Percentiles rank a stretch among this genome's conserved stretches.
Conservation (phyloP, 2,888 invertebrate species). For the Dichetophora obliterata region DNA sequence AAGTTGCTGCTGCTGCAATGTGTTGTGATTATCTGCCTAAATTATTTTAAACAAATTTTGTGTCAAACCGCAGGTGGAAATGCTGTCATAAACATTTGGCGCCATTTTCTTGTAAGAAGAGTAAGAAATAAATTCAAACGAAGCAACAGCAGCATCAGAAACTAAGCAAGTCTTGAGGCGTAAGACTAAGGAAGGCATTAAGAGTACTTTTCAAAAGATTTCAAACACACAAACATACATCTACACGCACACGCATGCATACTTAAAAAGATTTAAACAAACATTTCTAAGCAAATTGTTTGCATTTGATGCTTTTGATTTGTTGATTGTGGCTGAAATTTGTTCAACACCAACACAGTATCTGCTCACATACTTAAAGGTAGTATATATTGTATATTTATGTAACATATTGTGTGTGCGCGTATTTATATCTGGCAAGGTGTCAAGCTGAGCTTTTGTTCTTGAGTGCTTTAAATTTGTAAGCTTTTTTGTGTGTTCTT, state of each 20-base stretch:
- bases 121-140: background rate
- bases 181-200: background rate
- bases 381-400: too few species aligned
- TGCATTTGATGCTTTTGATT: slow-evolving; percentile 45
- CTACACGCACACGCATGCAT: background rate
- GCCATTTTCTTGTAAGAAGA: background rate
- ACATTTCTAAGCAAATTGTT: slow-evolving; percentile 40
- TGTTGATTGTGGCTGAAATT: slow-evolving; percentile 38
- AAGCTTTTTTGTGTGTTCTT: background rate
- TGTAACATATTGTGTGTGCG: too few species aligned
- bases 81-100: slow-evolving; percentile 58
- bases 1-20: background rate
- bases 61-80: slow-evolving; percentile 56
- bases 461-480: background rate
- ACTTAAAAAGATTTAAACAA: background rate
- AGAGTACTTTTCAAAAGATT: background rate
- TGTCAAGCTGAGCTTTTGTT: background rate
- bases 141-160: background rate
- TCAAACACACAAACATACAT: background rate
- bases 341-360: slow-evolving; percentile 2
- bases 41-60: slow-evolving; percentile 42
- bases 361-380: background rate
- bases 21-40: slow-evolving; percentile 29
- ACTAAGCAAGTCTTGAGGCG: background rate
- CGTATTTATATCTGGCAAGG: too few species aligned